Conservation (phyloP, 1,140 invertebrate genomes). For the Bombus sibiricus region DNA sequence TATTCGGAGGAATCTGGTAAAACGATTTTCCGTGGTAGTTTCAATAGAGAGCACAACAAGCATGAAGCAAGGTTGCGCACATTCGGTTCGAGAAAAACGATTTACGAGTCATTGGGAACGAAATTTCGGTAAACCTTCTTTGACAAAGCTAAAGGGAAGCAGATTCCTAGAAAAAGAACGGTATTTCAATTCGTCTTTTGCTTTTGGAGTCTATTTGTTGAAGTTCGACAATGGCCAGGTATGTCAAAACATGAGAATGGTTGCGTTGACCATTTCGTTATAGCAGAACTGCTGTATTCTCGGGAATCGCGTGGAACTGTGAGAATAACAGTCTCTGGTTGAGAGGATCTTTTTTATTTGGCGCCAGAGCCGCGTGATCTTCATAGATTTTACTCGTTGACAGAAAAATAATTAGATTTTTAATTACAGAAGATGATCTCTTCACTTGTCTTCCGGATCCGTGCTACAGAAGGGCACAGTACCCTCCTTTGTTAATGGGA, state of each 20-base stretch:
- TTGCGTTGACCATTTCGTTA: constrained; percentile 4
- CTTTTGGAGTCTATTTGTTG: not conserved
- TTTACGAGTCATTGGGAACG: not conserved
- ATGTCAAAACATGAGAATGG: too few species aligned
- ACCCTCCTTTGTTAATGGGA: constrained; percentile 36
- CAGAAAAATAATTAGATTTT: constrained; percentile 56
- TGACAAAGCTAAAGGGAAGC: not conserved
- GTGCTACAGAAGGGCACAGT: constrained; percentile 23
- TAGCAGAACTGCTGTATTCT: not conserved
- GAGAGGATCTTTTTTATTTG: constrained; percentile 3
- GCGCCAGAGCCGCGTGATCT: not conserved
- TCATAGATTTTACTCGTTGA: constrained; percentile 5
- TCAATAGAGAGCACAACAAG: constrained; percentile 14
- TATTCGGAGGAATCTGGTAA: not conserved
- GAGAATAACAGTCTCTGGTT: not conserved
- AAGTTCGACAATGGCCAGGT: not conserved
- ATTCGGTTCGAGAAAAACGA: not conserved
- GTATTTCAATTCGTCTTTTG: not conserved
- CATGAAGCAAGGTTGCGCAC: not conserved
- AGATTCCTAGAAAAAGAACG: not conserved
- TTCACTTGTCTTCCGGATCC: not conserved
- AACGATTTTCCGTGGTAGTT: not conserved
- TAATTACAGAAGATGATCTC: constrained; percentile 47
- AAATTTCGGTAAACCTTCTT: not conserved
- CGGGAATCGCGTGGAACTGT: not conserved